phyloP scores from a whole-genome alignment of 2,888 invertebrate genomes.

The Torymus auratus region DNA sequence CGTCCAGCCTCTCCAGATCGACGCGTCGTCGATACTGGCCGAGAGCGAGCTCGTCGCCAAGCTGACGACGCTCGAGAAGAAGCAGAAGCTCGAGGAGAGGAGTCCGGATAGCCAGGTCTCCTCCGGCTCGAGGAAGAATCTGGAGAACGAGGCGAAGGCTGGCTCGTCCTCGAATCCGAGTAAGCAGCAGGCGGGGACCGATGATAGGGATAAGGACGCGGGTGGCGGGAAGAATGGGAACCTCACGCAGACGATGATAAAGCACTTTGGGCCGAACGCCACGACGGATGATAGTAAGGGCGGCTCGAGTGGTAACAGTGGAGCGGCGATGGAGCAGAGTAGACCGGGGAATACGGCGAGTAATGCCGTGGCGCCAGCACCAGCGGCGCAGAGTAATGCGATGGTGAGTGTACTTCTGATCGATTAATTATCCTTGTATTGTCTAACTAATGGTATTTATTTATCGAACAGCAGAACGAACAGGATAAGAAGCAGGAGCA shows the following conservation, averaged over 20 bases:
- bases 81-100: constrained; percentile 31
- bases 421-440: no score
- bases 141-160: constrained; percentile 37
- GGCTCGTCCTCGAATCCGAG: background rate
- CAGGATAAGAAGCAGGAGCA: background rate
- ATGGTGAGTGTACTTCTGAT: no score
- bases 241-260: constrained; percentile 46
- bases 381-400: no score
- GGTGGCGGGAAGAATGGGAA: constrained; percentile 10
- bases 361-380: no score
- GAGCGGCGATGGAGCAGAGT: background rate
- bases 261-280: constrained; percentile 47
- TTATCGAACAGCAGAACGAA: background rate
- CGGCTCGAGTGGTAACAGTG: background rate
- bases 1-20: constrained; percentile 72
- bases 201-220: background rate
- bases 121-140: constrained; percentile 27
- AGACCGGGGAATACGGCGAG: background rate
- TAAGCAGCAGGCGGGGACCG: background rate
- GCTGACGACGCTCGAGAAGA: constrained; percentile 37
- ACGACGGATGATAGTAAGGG: background rate
- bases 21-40: constrained; percentile 64
- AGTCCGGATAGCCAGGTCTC: constrained; percentile 9
- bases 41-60: constrained; percentile 62
- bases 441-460: no score